Conservation (phyloP, 2,797 vertebrate species). For the Eremophila alpestris region DNA sequence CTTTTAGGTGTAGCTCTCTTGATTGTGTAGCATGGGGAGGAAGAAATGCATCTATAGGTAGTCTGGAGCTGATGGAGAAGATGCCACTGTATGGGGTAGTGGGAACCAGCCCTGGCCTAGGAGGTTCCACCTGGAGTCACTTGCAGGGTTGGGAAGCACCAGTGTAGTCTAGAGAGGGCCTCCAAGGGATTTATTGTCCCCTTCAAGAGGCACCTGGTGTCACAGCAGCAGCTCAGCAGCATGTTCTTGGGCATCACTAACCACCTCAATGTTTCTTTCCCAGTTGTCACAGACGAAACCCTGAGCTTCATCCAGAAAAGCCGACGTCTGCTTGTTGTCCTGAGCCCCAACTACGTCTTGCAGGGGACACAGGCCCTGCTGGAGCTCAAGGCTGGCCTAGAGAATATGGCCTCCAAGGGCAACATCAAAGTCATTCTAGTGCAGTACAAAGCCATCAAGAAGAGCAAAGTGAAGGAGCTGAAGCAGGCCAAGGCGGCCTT, state of each 20-base stretch:
- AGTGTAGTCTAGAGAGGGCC: neutral
- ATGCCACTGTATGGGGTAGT: neutral
- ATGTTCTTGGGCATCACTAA: slow-evolving; percentile 59
- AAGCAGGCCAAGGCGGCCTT: slow-evolving; percentile 85
- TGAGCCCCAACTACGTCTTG: slow-evolving; percentile 88
- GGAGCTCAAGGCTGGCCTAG: slow-evolving; percentile 93
- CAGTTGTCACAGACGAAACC: slow-evolving; percentile 97
- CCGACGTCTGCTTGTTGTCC: slow-evolving; percentile 89
- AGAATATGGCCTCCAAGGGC: slow-evolving; percentile 88
- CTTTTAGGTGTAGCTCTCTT: neutral
- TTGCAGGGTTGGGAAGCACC: neutral
- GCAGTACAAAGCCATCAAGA: slow-evolving; percentile 86
- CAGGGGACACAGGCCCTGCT: slow-evolving; percentile 92
- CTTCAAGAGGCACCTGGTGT: neutral
- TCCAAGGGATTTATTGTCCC: neutral
- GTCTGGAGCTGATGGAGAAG: neutral
- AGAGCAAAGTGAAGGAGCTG: slow-evolving; percentile 89
- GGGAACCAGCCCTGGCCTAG: neutral
- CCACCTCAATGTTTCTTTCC: slow-evolving; percentile 72
- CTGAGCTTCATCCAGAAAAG: slow-evolving; percentile 94
- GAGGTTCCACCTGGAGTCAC: neutral
- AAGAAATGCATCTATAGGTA: neutral
- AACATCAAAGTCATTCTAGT: slow-evolving; percentile 92
- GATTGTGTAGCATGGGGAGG: fast-evolving
- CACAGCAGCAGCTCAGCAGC: neutral